These are phyloP conservation scores for Chinchilla lanigera DNA, from an alignment of 2,113 vertebrate genomes.

Conservation along the genomic window DNA sequence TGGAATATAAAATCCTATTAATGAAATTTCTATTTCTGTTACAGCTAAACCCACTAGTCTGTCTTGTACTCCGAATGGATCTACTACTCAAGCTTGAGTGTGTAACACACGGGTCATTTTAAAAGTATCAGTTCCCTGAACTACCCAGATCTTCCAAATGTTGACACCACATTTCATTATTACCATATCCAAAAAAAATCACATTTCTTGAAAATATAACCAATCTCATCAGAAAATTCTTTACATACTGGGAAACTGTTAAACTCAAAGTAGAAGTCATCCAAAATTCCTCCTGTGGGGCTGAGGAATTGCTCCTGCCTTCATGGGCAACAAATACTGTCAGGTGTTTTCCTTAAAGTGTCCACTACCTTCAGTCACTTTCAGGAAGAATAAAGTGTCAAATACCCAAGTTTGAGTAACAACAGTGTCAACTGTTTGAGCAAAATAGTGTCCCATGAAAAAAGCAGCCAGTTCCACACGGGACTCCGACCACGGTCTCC, in stretches of 20 bases:
- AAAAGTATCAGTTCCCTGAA: neutral
- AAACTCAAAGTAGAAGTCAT: neutral
- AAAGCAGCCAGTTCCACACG: neutral
- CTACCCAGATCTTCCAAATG: neutral
- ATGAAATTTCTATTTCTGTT: neutral
- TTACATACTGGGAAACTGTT: neutral
- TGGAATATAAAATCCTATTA: conserved; percentile 34
- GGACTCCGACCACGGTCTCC: neutral
- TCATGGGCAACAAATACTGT: neutral
- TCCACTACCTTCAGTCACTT: neutral
- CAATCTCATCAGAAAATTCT: neutral
- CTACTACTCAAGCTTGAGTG: neutral
- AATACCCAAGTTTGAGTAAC: conserved; percentile 1
- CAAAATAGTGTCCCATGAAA: neutral
- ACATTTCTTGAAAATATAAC: neutral
- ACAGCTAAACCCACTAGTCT: neutral
- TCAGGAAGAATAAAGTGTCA: neutral
- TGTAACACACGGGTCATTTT: neutral
- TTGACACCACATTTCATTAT: neutral
- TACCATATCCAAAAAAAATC: neutral
- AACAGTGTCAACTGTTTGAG: neutral
- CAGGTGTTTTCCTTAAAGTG: neutral
- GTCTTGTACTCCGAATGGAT: neutral
- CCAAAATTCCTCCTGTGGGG: neutral
- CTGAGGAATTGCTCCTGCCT: too few relatives aligned